Percentiles rank a stretch among this genome's conserved stretches.
Conservation (phyloP, 2,797 vertebrate genomes). For the Meriones psammophilus region DNA sequence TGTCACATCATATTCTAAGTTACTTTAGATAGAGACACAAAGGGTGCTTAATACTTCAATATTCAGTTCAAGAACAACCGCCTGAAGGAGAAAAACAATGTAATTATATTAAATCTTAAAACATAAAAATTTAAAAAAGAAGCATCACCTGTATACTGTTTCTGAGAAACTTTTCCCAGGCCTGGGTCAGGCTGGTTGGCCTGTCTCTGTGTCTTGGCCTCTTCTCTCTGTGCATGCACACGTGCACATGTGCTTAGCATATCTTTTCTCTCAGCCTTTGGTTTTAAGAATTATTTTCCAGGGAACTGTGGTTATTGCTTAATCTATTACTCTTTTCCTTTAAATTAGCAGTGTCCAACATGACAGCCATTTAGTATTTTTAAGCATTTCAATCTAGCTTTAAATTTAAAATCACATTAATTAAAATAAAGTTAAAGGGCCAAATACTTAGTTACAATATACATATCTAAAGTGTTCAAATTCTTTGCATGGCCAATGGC, state of each 20-base stretch:
- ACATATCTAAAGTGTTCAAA: not conserved
- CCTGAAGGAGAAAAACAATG: not conserved
- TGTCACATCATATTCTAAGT: not conserved
- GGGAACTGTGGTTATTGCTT: not conserved
- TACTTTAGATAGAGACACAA: not conserved
- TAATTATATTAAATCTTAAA: not conserved
- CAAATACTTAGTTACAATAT: not conserved
- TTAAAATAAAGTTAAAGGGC: slow-evolving; percentile 36
- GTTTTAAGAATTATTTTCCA: not conserved
- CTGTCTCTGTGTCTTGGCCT: not conserved
- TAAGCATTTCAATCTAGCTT: not conserved
- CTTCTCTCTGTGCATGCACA: not conserved
- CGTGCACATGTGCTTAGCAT: not conserved
- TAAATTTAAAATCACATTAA: slow-evolving; percentile 35
- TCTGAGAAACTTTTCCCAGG: not conserved
- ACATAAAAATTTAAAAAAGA: not conserved
- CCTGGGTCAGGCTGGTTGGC: not conserved
- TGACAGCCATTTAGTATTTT: not conserved
- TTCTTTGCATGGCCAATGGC: not conserved
- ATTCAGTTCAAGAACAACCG: not conserved
- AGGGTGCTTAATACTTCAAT: not conserved
- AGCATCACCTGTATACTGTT: not conserved
- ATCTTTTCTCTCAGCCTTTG: not conserved
- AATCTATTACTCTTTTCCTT: not conserved
- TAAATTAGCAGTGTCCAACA: not conserved